Evolutionary conservation across 2,888 invertebrate species (phyloP).

Genomic region (Mesorhabditis belari): DNA sequence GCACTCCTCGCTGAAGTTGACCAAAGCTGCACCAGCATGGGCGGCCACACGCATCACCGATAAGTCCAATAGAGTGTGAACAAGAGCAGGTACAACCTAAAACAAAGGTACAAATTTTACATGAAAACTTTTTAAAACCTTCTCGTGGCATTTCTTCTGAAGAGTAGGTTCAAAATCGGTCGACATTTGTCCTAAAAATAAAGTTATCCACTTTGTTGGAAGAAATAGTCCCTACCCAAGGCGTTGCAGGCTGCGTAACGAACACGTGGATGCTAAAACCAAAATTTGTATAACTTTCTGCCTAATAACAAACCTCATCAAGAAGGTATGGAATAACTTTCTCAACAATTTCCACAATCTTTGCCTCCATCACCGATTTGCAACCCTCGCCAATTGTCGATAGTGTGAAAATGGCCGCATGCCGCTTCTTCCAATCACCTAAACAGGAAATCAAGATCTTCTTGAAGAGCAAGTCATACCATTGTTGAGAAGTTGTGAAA

Average conservation of each 20-base stretch:
- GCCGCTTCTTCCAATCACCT: conserved; percentile 62
- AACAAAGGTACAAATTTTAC: conserved; percentile 69
- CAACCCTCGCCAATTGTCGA: conserved; percentile 98
- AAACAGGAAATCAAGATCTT: conserved; percentile 64
- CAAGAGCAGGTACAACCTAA: conserved; percentile 75
- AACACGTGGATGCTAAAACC: conserved; percentile 75
- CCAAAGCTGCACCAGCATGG: conserved; percentile 83
- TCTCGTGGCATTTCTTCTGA: conserved; percentile 93
- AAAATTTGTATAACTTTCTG: background rate
- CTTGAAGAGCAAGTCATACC: conserved; percentile 70
- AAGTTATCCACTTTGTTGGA: too few species aligned
- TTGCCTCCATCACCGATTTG: conserved; percentile 91
- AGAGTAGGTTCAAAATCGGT: conserved; percentile 94
- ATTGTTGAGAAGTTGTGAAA: conserved; percentile 3
- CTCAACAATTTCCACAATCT: conserved; percentile 84
- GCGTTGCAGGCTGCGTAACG: conserved; percentile 97
- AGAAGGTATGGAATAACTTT: conserved; percentile 77
- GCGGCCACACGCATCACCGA: conserved; percentile 87
- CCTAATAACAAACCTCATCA: conserved; percentile 67
- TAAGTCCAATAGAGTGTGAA: conserved; percentile 81
- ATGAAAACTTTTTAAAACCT: conserved; percentile 57
- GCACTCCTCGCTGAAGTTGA: conserved; percentile 98
- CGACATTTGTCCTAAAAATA: conserved; percentile 98
- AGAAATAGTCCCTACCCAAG: too few species aligned
- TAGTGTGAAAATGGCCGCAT: conserved; percentile 96